Evolutionary conservation across 1,140 invertebrate species (phyloP).

Genomic region (Zaprionus davidi): DNA sequence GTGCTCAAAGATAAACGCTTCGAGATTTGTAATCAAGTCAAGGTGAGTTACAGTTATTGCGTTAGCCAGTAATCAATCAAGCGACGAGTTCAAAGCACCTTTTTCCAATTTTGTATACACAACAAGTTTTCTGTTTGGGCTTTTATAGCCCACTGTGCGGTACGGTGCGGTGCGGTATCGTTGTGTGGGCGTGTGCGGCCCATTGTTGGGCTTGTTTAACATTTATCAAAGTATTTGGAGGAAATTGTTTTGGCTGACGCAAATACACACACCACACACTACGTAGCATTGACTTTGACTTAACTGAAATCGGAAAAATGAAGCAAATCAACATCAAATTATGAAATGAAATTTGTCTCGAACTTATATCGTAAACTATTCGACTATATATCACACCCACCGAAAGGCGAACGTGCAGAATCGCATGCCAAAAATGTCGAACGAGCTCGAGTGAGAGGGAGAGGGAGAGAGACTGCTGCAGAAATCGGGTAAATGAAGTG

Average conservation of each 20-base stretch:
- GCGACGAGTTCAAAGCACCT: slow-evolving; percentile 66
- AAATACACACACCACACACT: slow-evolving; percentile 28
- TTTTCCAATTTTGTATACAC: slow-evolving; percentile 37
- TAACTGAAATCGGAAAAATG: slow-evolving; percentile 25
- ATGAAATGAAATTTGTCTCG: slow-evolving; percentile 51
- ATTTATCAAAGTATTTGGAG: slow-evolving; percentile 33
- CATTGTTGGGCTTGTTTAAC: slow-evolving; percentile 47
- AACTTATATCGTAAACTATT: slow-evolving; percentile 47
- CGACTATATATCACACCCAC: slow-evolving; percentile 43
- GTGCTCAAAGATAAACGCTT: slow-evolving; percentile 95
- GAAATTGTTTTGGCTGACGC: slow-evolving; percentile 59
- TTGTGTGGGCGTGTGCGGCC: slow-evolving; percentile 28
- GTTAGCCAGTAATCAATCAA: slow-evolving; percentile 63
- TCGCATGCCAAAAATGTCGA: slow-evolving; percentile 53
- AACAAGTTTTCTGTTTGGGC: slow-evolving; percentile 22
- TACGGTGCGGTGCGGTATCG: slow-evolving; percentile 1
- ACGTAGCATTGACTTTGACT: slow-evolving; percentile 43
- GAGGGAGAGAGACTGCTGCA: slow-evolving; percentile 28
- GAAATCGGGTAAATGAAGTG: slow-evolving; percentile 61
- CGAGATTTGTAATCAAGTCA: slow-evolving; percentile 97
- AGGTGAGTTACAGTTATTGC: slow-evolving; percentile 87
- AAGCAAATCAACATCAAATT: slow-evolving; percentile 23
- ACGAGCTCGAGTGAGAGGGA: background rate
- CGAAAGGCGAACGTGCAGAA: slow-evolving; percentile 58
- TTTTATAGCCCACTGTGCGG: slow-evolving; percentile 31